Base-by-base conservation (phyloP, 2,113 vertebrate genomes). In the Poicephalus meyeri region DNA sequence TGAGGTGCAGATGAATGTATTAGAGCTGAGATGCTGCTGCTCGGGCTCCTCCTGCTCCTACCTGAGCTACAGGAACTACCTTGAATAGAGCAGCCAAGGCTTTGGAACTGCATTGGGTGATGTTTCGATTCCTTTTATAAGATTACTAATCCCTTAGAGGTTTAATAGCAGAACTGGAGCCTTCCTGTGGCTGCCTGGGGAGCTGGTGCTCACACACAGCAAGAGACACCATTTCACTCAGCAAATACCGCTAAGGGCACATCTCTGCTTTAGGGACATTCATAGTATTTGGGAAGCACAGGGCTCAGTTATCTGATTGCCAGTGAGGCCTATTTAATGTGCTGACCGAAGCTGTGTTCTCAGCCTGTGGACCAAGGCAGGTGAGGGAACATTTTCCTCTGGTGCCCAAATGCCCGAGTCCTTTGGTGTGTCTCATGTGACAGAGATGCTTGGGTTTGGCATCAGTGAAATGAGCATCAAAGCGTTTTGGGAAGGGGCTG, bases 391-490 rank as follows among this genome's bases (percentile, higher is more conserved):
- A 1, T 29, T 23, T 26, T 61, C 60, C 26, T 33, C 46, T 47
- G 3, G 2, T 24, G 60, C 66, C 24, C 28, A 17, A 18, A 14
- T 2, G 1, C 21, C 37, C 0, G 7, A 50, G 44, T 21, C 3
- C 6, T 64, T 42, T 7, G 12, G 7, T 52, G 90, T 58, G 46
- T 41, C 37, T 74, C 3, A 0, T 7, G 26, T 17, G 18, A 20
- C 0, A 7, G 31, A 21, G 33, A 29, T 33, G 26, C n/a, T 85
- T 6, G 1, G 31, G 16, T 66, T 26, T 61, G 31, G 28, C 41
- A 11, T 11, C 55, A 35, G 41, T 28, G 3, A 16, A 79, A 53
- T 0, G 0, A 28, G 10, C 10, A 7, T 8, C 2, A 15, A 31
- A 65, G 24, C 0, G 0, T 55, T 87, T 56, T 47, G 44, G 33